phyloP scores from a whole-genome alignment of 2,888 invertebrate species.

The Druceiella hillmani region DNA sequence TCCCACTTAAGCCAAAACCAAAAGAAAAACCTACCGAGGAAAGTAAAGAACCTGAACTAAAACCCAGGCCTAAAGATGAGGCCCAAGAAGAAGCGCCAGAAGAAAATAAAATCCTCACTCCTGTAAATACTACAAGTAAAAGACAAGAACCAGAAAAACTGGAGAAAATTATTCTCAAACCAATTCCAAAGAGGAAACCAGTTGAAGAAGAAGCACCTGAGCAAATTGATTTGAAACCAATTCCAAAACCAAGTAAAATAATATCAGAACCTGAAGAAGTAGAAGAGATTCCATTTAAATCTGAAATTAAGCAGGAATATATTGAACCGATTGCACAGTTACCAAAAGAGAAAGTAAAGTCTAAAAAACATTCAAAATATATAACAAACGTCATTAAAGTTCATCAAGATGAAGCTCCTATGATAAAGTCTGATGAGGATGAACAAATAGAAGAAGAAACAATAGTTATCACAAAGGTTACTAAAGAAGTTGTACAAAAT shows the following conservation, averaged over 20 bases:
- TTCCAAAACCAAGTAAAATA: too few relatives aligned
- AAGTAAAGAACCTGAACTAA: conserved; percentile 34
- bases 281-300: too few relatives aligned
- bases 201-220: conserved; percentile 27
- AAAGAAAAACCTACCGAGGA: conserved; percentile 28
- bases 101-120: conserved; percentile 28
- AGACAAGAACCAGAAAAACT: conserved; percentile 27
- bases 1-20: conserved; percentile 29
- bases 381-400: too few relatives aligned
- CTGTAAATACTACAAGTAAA: conserved; percentile 29
- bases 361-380: conserved; percentile 21
- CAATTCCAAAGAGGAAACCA: conserved; percentile 28
- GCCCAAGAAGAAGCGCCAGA: conserved; percentile 32
- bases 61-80: too few relatives aligned
- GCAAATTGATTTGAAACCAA: too few relatives aligned
- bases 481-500: conserved; percentile 23
- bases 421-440: conserved; percentile 19
- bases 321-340: conserved; percentile 19
- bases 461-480: conserved; percentile 30
- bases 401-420: too few relatives aligned
- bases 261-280: too few relatives aligned
- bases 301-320: too few relatives aligned
- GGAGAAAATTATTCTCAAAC: conserved; percentile 9
- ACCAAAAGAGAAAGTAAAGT: conserved; percentile 21
- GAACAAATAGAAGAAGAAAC: conserved; percentile 31